Conservation (phyloP, 2,113 vertebrate species). For the Eudyptes chrysolophus region DNA sequence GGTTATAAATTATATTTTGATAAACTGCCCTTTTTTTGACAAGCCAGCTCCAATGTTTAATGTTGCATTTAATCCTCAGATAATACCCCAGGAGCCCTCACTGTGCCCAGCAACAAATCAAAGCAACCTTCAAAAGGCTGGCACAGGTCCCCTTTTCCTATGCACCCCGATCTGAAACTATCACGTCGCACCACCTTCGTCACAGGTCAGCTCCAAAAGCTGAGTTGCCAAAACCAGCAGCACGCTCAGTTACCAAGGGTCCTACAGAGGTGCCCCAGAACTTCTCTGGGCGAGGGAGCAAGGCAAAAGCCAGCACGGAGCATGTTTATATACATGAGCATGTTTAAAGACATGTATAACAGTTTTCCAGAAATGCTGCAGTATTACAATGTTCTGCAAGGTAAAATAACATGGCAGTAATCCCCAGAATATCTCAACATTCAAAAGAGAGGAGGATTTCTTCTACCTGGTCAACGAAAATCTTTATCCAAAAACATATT, state of each 20-base stretch:
- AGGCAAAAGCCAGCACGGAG: neutral
- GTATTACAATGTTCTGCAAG: neutral
- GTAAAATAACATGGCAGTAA: neutral
- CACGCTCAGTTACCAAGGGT: neutral
- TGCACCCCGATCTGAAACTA: neutral
- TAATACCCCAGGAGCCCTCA: conserved; percentile 22
- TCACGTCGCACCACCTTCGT: neutral
- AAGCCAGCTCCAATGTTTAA: conserved; percentile 42
- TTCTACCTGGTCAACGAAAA: conserved; percentile 48
- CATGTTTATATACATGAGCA: neutral
- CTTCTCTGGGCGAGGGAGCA: neutral
- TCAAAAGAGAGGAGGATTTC: neutral
- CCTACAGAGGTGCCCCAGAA: neutral
- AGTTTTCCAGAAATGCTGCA: neutral
- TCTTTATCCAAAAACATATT: conserved; percentile 23
- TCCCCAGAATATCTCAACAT: neutral
- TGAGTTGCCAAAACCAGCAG: neutral
- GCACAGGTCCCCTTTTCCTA: neutral
- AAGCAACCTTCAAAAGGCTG: conserved; percentile 42
- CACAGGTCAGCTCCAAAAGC: neutral
- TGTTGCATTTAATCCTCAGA: conserved; percentile 52
- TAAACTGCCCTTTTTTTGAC: conserved; percentile 55
- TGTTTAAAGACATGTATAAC: fast-evolving
- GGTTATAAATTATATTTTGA: conserved; percentile 60
- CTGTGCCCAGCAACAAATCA: conserved; percentile 26